Evolutionary conservation across 2,113 vertebrate genomes (phyloP).

Genomic region (Aegypius monachus): DNA sequence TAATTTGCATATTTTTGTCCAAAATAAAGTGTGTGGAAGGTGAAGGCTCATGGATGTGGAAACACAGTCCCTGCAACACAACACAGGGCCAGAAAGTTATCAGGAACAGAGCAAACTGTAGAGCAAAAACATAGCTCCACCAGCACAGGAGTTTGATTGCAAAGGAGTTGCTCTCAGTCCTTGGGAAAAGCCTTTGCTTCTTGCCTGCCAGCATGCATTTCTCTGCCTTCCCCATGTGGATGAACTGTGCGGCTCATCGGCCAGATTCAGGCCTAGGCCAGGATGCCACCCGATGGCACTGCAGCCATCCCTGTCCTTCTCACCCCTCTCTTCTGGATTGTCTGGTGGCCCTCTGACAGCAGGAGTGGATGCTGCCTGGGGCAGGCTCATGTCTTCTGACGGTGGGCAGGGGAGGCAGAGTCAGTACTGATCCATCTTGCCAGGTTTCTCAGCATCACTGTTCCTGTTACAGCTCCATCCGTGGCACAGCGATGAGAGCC

Average conservation of each 20-base stretch:
- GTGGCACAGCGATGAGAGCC: rapidly evolving
- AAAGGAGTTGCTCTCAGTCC: neutral
- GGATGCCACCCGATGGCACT: neutral
- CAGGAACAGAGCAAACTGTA: neutral
- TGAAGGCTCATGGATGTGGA: neutral
- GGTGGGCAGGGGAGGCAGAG: neutral
- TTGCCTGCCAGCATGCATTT: rapidly evolving
- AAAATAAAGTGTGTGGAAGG: constrained; percentile 1
- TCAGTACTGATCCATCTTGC: neutral
- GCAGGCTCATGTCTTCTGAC: neutral
- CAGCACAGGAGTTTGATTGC: neutral
- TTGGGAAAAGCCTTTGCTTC: neutral
- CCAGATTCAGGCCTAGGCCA: neutral
- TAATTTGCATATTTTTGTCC: neutral
- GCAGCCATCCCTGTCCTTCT: neutral
- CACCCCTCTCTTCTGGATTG: neutral
- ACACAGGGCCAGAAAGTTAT: neutral
- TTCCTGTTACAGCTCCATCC: neutral
- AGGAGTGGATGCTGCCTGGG: neutral
- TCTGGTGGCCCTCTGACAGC: neutral
- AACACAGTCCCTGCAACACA: neutral
- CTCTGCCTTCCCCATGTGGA: neutral
- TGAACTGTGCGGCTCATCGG: neutral
- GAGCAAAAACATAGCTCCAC: neutral
- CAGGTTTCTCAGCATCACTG: neutral